Evolutionary conservation across 1,140 invertebrate genomes (phyloP).

Genomic region (Drosophila miranda): DNA sequence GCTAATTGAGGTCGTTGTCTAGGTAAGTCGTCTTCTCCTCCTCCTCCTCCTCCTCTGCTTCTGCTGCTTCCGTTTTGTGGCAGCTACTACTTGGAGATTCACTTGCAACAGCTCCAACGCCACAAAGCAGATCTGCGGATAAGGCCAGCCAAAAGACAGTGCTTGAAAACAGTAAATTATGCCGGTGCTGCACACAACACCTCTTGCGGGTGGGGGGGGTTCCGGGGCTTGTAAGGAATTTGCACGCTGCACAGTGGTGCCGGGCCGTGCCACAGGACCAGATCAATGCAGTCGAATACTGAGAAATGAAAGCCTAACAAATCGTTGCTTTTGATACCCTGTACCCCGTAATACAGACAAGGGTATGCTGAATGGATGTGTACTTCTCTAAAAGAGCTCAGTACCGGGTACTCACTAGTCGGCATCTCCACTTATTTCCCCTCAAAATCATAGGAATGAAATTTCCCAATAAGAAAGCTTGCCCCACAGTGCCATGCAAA

Average conservation of each 20-base stretch:
- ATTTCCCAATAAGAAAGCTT: background rate
- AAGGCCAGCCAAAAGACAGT: slow-evolving; percentile 24
- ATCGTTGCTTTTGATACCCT: too few species aligned
- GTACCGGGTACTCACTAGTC: too few species aligned
- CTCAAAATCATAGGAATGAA: too few species aligned
- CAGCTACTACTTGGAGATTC: slow-evolving; percentile 63
- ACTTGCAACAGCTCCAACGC: slow-evolving; percentile 41
- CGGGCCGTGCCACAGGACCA: background rate
- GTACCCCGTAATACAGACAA: too few species aligned
- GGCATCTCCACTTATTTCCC: too few species aligned
- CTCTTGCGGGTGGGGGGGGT: too few species aligned
- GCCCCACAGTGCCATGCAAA: slow-evolving; percentile 48
- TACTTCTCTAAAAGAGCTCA: too few species aligned
- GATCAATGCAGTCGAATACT: background rate
- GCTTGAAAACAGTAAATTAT: slow-evolving; percentile 74
- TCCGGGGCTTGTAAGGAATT: slow-evolving; percentile 1
- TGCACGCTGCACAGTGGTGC: slow-evolving; percentile 39
- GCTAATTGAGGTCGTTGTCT: slow-evolving; percentile 76
- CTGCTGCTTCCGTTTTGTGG: slow-evolving; percentile 55
- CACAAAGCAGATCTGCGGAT: slow-evolving; percentile 30
- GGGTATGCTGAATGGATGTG: too few species aligned
- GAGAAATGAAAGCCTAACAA: too few species aligned
- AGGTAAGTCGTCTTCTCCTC: slow-evolving; percentile 61
- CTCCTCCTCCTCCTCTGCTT: slow-evolving; percentile 15
- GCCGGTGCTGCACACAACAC: slow-evolving; percentile 49